Evolutionary conservation across 2,888 invertebrate genomes (phyloP), one percentile per base, ranked within the genome.

Genomic region (Macropis europaea): DNA sequence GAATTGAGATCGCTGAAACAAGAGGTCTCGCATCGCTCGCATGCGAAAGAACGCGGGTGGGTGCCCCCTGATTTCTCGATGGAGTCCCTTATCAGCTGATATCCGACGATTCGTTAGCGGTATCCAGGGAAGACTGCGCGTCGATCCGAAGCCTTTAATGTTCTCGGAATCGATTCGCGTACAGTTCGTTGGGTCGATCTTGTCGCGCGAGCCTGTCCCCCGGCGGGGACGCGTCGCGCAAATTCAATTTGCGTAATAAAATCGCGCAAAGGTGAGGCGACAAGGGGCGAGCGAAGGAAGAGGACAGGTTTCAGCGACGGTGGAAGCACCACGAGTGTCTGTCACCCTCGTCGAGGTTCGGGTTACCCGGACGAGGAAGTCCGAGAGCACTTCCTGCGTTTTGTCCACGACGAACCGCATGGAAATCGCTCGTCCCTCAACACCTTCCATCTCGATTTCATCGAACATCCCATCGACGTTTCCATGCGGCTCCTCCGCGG

Each of bases 361-460:
- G 61, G 72, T 85, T 85, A 86, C 84, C 62, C 68, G 77, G 60
- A 72, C 54, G 67, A 67, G 76, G 76, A 80, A 79, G 77, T 81
- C 69, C 80, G 68, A 61, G 76, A 69, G 77, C 70, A 67, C 83
- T 86, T 87, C 87, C 87, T 83, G 86, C 77, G 80, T 82, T 87
- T 87, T 87, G 86, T 86, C 80, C 73, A 54, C 57, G 63, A 38
- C 79, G 80, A 77, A 73, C 77, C 76, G 62, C 47, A 47, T 73
- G 76, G 76, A 78, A 81, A 77, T 76, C 68, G 72, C 64, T 69
- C n/a, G n/a, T n/a, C n/a, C n/a, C n/a, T n/a, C n/a, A n/a, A n/a
- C n/a, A n/a, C n/a, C n/a, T n/a, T n/a, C n/a, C n/a, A n/a, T n/a
- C n/a, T n/a, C n/a, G n/a, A n/a, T n/a, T n/a, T n/a, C n/a, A n/a